phyloP scores from a whole-genome alignment of 2,888 invertebrate species.

The Melanargia galathea region DNA sequence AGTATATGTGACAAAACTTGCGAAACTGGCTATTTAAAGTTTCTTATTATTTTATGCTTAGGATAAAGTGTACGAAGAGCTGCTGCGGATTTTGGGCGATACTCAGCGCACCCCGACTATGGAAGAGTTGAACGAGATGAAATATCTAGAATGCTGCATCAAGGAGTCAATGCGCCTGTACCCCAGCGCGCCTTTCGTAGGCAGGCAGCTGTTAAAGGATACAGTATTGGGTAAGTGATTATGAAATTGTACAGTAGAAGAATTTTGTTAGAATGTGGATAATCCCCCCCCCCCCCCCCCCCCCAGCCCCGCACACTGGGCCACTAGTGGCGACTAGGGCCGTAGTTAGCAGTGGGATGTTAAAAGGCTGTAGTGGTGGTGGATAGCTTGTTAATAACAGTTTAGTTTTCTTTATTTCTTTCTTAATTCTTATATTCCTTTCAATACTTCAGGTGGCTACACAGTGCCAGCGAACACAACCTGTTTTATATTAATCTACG shows the following conservation, averaged over 20 bases:
- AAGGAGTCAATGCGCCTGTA: constrained; percentile 85
- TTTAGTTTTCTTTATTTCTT: too few species aligned
- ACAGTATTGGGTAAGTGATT: constrained; percentile 46
- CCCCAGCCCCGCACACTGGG: too few species aligned
- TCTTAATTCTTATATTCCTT: too few species aligned
- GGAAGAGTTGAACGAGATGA: constrained; percentile 80
- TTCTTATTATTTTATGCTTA: not conserved
- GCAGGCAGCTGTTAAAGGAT: constrained; percentile 80
- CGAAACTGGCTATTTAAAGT: too few species aligned
- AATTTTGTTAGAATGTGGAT: too few species aligned
- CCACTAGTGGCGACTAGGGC: too few species aligned
- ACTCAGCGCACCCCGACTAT: constrained; percentile 82
- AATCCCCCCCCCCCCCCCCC: too few species aligned
- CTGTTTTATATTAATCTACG: constrained; percentile 79
- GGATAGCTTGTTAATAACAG: too few species aligned
- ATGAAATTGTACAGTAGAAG: too few species aligned
- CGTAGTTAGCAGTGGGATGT: too few species aligned
- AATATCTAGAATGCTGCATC: constrained; percentile 85
- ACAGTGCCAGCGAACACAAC: constrained; percentile 71
- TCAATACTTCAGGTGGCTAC: constrained; percentile 58
- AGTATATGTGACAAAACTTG: too few species aligned
- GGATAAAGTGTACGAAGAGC: constrained; percentile 22
- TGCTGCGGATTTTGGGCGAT: constrained; percentile 58
- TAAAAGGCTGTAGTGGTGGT: too few species aligned
- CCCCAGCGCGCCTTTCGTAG: constrained; percentile 85